phyloP scores from a whole-genome alignment of 2,888 invertebrate species.

The Hydropsyche betteni region DNA sequence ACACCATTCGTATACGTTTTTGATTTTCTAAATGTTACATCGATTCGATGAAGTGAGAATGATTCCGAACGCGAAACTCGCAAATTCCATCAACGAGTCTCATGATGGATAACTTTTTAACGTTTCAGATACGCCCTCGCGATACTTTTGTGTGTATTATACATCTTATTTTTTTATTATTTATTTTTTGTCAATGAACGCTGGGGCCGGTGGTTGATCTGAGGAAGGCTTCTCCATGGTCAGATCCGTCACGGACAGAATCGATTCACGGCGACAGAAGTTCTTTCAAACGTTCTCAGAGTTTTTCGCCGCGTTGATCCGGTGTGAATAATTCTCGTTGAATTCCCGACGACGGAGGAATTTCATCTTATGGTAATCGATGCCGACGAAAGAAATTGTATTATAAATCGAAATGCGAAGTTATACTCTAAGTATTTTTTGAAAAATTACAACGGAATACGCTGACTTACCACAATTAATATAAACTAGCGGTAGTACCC shows the following conservation, averaged over 20 bases:
- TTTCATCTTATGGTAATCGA: constrained; percentile 28
- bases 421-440: too few relatives aligned
- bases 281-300: constrained; percentile 40
- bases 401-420: constrained; percentile 11
- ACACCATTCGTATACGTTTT: too few relatives aligned
- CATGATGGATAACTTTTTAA: not conserved
- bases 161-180: not conserved
- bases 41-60: too few relatives aligned
- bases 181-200: constrained; percentile 25
- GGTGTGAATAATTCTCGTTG: constrained; percentile 44
- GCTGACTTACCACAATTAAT: too few relatives aligned
- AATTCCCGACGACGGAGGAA: constrained; percentile 37
- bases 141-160: not conserved
- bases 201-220: constrained; percentile 19
- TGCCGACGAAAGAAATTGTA: constrained; percentile 19
- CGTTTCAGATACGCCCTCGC: constrained; percentile 1
- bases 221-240: constrained; percentile 20
- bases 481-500: too few relatives aligned
- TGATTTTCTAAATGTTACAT: too few relatives aligned
- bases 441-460: too few relatives aligned
- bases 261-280: constrained; percentile 36
- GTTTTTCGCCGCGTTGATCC: constrained; percentile 27
- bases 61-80: too few relatives aligned
- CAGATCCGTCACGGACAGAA: constrained; percentile 37
- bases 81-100: too few relatives aligned